These are phyloP conservation scores for Papilio gigon DNA, from an alignment of 2,888 invertebrate genomes.

Conservation along the genomic window DNA sequence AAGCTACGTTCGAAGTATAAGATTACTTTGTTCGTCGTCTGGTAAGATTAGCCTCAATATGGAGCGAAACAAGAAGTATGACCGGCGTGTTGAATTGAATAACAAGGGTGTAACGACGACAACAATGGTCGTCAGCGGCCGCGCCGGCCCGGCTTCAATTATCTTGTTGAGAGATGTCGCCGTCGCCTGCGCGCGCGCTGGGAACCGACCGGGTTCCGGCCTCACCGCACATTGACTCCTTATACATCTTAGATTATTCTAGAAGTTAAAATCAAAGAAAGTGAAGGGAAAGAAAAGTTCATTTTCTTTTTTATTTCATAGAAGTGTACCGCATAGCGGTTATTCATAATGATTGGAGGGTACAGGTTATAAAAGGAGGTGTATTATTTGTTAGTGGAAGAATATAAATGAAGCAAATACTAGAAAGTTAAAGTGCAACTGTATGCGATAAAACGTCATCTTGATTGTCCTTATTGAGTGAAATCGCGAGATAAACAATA, in stretches of 20 bases:
- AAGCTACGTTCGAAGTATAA: neutral
- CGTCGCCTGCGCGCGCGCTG: conserved; percentile 64
- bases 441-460: neutral
- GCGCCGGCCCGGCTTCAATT: conserved; percentile 65
- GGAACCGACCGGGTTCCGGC: conserved; percentile 63
- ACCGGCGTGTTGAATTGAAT: conserved; percentile 74
- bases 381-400: neutral
- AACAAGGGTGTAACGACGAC: conserved; percentile 79
- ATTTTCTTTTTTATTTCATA: too few species aligned
- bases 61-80: conserved; percentile 69
- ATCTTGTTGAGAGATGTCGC: conserved; percentile 69
- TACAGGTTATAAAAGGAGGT: neutral
- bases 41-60: conserved; percentile 68
- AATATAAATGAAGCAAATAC: neutral
- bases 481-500: neutral
- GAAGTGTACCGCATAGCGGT: too few species aligned
- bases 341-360: too few species aligned
- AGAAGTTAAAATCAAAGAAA: neutral
- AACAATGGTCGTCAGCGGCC: conserved; percentile 68
- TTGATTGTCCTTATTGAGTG: neutral
- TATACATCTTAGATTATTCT: conserved; percentile 37
- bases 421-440: neutral
- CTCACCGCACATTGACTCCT: conserved; percentile 57
- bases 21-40: conserved; percentile 35
- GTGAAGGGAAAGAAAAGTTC: neutral